These are phyloP conservation scores for Neolamprologus fasciatus DNA, from an alignment of 2,113 vertebrate species.

Conservation along the genomic window DNA sequence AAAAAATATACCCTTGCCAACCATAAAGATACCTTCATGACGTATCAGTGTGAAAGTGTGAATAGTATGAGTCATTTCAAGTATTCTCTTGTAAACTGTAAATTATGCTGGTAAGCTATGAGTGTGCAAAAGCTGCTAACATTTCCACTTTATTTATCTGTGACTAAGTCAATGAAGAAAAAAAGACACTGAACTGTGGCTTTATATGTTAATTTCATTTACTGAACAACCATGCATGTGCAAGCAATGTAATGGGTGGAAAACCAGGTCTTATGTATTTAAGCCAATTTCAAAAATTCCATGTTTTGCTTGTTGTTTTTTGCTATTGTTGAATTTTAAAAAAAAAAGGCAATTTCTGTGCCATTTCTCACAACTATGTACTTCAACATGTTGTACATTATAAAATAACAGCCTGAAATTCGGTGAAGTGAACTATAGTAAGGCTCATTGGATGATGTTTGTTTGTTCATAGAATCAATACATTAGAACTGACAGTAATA, in stretches of 20 bases:
- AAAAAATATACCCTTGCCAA: neutral
- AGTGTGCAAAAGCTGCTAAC: neutral
- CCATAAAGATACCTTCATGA: neutral
- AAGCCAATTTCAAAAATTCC: neutral
- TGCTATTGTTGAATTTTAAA: rapidly evolving
- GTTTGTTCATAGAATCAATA: neutral
- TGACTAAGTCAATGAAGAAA: neutral
- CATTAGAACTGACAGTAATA: neutral
- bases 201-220: neutral
- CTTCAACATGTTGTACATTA: neutral
- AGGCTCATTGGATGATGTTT: neutral
- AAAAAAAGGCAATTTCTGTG: neutral
- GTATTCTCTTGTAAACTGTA: neutral
- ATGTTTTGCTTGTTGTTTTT: neutral
- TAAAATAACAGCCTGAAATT: neutral
- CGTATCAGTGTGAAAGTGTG: neutral
- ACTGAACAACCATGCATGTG: neutral
- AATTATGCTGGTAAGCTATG: neutral
- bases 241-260: neutral
- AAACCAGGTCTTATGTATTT: neutral
- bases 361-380: neutral
- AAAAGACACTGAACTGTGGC: neutral
- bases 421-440: neutral
- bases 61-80: neutral
- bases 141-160: neutral